Percentiles rank a stretch among this genome's conserved stretches.
phyloP scores from a whole-genome alignment of 2,797 vertebrate species.

The Saxicola maurus region DNA sequence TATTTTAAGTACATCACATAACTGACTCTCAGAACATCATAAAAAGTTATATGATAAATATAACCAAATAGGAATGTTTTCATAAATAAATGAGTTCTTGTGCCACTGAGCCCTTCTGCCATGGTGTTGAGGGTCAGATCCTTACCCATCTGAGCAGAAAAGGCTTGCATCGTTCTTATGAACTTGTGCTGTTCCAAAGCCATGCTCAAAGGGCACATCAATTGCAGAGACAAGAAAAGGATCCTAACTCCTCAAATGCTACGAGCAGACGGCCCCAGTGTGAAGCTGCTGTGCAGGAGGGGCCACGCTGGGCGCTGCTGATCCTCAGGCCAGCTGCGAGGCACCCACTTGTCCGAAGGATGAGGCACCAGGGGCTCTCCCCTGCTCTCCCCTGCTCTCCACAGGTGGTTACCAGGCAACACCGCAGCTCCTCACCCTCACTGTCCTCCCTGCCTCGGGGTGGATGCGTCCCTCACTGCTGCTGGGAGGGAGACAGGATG shows the following conservation, averaged over 20 bases:
- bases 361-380: not conserved
- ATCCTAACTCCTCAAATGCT: not conserved
- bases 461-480: not conserved
- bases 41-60: slow-evolving; percentile 15
- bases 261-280: accelerated
- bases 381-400: not conserved
- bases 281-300: accelerated
- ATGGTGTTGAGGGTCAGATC: not conserved
- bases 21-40: not conserved
- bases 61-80: slow-evolving; percentile 23
- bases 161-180: accelerated
- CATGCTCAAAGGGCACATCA: accelerated
- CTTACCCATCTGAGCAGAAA: not conserved
- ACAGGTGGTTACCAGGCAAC: slow-evolving; percentile 51
- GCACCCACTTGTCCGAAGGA: slow-evolving; percentile 9
- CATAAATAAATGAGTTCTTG: not conserved
- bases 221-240: not conserved
- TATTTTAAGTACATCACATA: not conserved
- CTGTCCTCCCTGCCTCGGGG: not conserved
- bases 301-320: not conserved
- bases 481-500: not conserved
- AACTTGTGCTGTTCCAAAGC: not conserved
- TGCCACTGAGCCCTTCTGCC: not conserved
- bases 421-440: not conserved
- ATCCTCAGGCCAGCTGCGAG: not conserved